phyloP scores from a whole-genome alignment of 1,140 invertebrate species.

The Camponotus vicinus region DNA sequence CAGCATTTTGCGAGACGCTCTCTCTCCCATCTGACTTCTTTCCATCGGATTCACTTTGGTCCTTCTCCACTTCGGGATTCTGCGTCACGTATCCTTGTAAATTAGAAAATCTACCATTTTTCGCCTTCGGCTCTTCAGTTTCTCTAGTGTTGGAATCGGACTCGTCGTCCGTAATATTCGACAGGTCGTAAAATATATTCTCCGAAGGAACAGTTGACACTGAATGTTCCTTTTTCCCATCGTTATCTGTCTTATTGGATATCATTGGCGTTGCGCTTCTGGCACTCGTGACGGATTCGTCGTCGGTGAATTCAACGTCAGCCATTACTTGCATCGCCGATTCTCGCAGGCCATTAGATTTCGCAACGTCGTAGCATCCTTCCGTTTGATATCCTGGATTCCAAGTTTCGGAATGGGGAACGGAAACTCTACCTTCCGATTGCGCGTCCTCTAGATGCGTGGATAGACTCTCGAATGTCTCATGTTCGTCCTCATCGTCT shows the following conservation, averaged over 20 bases:
- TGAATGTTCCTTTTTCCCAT: not conserved
- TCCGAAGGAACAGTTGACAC: not conserved
- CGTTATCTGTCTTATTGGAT: not conserved
- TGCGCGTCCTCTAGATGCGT: slow-evolving; percentile 62
- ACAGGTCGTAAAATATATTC: slow-evolving; percentile 34
- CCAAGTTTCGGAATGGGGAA: not conserved
- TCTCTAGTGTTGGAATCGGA: slow-evolving; percentile 72
- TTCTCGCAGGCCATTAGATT: slow-evolving; percentile 34
- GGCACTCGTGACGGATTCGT: slow-evolving; percentile 76
- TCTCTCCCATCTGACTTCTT: not conserved
- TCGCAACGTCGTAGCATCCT: slow-evolving; percentile 21
- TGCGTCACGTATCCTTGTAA: not conserved
- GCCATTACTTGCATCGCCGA: slow-evolving; percentile 8
- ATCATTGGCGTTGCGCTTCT: slow-evolving; percentile 19
- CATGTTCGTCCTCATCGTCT: slow-evolving; percentile 52
- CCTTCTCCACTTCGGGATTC: not conserved
- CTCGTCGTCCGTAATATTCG: slow-evolving; percentile 82
- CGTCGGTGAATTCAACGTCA: slow-evolving; percentile 81
- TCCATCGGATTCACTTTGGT: not conserved
- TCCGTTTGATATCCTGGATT: not conserved
- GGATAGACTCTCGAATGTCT: slow-evolving; percentile 76
- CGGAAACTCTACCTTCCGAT: not conserved
- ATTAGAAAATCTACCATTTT: not conserved
- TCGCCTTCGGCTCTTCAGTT: slow-evolving; percentile 28
- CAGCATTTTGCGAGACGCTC: not conserved